A percentile compares a stretch with the other conserved stretches of the same genome.
Conservation (phyloP, 2,888 invertebrate genomes). For the Campopleginae sp. region DNA sequence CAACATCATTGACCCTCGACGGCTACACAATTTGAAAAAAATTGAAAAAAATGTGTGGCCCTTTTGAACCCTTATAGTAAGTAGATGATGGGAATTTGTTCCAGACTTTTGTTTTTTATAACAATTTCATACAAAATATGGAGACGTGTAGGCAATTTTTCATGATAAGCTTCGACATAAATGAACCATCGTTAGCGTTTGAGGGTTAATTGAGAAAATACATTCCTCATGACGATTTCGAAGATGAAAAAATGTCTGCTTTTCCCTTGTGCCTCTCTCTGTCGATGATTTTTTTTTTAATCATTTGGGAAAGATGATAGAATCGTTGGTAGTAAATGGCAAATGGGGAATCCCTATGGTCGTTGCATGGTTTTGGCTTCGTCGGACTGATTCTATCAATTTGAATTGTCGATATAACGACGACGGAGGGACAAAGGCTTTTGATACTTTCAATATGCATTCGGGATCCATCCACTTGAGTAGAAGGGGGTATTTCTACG, state of each 20-base stretch:
- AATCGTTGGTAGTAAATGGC: constrained; percentile 10
- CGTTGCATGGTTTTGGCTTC: background rate
- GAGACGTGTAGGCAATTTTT: too few relatives aligned
- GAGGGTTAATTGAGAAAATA: background rate
- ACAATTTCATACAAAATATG: too few relatives aligned
- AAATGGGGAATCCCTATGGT: background rate
- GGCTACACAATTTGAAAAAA: too few relatives aligned
- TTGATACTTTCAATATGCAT: background rate
- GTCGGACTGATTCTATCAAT: constrained; percentile 35
- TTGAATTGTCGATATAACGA: constrained; percentile 43
- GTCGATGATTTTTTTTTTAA: too few relatives aligned
- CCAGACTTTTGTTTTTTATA: too few relatives aligned
- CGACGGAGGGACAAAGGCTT: constrained; percentile 6
- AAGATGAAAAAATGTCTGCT: background rate
- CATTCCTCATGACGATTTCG: background rate
- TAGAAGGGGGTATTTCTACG: background rate
- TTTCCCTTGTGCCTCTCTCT: background rate
- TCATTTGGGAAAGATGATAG: background rate
- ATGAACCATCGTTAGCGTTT: too few relatives aligned
- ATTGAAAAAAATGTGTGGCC: too few relatives aligned
- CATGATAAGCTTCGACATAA: too few relatives aligned
- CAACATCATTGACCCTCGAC: too few relatives aligned
- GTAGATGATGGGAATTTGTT: too few relatives aligned
- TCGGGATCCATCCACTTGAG: constrained; percentile 2
- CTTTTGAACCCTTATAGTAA: too few relatives aligned